Conservation (phyloP, 2,113 vertebrate genomes). For the Cyphomyrus discorhynchus region DNA sequence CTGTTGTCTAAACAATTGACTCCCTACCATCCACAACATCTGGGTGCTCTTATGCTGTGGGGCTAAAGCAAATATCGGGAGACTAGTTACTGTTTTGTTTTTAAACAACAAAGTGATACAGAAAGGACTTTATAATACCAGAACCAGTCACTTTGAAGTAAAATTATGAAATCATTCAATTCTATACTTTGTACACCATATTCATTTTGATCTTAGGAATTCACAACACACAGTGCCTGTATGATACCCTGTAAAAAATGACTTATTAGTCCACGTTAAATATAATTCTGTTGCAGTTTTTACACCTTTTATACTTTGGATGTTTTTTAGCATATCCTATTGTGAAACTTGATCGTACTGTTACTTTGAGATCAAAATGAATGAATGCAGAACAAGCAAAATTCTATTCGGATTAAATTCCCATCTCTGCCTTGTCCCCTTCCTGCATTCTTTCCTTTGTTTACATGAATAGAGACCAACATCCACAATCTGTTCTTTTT, state of each 20-base stretch:
- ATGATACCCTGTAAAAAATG: not conserved
- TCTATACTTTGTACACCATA: not conserved
- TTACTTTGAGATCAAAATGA: not conserved
- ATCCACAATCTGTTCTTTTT: not conserved
- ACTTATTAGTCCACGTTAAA: not conserved
- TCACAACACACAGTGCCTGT: not conserved
- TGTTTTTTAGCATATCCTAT: not conserved
- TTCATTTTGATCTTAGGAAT: not conserved
- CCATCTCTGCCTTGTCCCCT: not conserved
- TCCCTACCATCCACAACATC: slow-evolving; percentile 71
- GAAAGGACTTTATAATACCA: slow-evolving; percentile 31
- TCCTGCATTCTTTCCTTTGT: not conserved
- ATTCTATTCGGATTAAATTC: not conserved
- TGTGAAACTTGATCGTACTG: not conserved
- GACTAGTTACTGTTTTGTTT: slow-evolving; percentile 67
- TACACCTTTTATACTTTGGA: not conserved
- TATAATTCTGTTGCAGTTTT: not conserved
- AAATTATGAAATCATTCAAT: not conserved
- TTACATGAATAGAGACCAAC: not conserved
- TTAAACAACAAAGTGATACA: slow-evolving; percentile 67
- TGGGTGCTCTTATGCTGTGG: slow-evolving; percentile 68
- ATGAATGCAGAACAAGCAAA: not conserved
- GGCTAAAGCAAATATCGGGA: slow-evolving; percentile 68
- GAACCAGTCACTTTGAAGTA: not conserved
- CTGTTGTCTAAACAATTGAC: slow-evolving; percentile 74